These are phyloP conservation scores for Parotocinclus haroldoi DNA, from an alignment of 2,797 vertebrate species.

Conservation along the genomic window DNA sequence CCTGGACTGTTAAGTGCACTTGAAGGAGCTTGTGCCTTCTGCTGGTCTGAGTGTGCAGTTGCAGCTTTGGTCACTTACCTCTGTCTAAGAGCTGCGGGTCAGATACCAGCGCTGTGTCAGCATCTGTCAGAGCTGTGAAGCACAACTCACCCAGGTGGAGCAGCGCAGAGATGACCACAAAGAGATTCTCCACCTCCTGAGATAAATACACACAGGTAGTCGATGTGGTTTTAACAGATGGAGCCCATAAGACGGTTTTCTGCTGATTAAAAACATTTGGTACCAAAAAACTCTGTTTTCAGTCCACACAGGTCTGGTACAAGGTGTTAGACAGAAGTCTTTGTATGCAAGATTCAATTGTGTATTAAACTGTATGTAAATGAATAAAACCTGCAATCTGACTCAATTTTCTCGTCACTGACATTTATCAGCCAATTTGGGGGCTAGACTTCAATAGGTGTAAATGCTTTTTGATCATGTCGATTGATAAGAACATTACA, in stretches of 20 bases:
- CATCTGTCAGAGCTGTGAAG: conserved; percentile 78
- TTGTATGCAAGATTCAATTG: too few species aligned
- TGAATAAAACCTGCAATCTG: too few species aligned
- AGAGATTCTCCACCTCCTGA: conserved; percentile 89
- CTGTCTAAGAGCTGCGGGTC: conserved; percentile 88
- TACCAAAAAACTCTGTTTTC: background rate
- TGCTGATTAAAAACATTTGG: background rate
- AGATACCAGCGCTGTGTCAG: conserved; percentile 78
- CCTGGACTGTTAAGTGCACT: background rate
- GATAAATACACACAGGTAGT: conserved; percentile 19
- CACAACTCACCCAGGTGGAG: conserved; percentile 85
- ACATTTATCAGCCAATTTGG: too few species aligned
- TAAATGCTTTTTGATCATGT: too few species aligned
- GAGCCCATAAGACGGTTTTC: background rate
- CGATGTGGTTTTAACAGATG: background rate
- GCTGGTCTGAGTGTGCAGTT: conserved; percentile 25
- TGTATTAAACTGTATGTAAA: too few species aligned
- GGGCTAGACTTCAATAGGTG: too few species aligned
- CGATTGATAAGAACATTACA: too few species aligned
- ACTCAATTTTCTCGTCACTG: too few species aligned
- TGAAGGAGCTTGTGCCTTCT: conserved; percentile 35
- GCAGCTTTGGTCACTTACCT: conserved; percentile 74
- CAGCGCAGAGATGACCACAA: conserved; percentile 82
- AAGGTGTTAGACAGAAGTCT: too few species aligned
- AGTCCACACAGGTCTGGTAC: background rate